Conservation (phyloP, 2,888 invertebrate species). For the Clunio marinus region DNA sequence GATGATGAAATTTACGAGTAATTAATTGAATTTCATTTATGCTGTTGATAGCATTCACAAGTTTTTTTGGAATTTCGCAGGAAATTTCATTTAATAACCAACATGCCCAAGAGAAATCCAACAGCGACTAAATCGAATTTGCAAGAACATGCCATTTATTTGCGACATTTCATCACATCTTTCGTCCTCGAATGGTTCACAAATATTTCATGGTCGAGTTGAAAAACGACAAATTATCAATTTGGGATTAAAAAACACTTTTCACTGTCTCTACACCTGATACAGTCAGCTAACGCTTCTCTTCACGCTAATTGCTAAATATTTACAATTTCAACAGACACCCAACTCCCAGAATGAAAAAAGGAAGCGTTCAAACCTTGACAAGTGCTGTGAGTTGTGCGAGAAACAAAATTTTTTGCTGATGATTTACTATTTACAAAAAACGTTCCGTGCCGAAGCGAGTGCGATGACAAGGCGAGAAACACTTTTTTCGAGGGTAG, state of each 20-base stretch:
- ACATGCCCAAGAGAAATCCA: not conserved
- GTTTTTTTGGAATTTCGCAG: not conserved
- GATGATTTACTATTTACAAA: not conserved
- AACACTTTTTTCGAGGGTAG: not conserved
- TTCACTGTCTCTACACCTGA: not conserved
- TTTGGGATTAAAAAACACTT: not conserved
- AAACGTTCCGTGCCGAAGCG: not conserved
- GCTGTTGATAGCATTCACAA: constrained; percentile 4
- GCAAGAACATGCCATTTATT: constrained; percentile 11
- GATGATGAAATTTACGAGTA: constrained; percentile 39
- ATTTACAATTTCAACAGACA: constrained; percentile 25
- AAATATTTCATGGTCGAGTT: not conserved
- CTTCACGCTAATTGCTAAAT: constrained; percentile 34
- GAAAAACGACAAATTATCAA: not conserved
- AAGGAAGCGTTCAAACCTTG: too few relatives aligned
- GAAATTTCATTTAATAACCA: constrained; percentile 29
- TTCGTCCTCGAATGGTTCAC: not conserved
- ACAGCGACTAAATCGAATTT: constrained; percentile 3
- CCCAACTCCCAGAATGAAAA: not conserved
- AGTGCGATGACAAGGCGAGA: constrained; percentile 24
- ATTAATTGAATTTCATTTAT: constrained; percentile 37
- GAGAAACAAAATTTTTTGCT: constrained; percentile 16
- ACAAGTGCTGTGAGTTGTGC: not conserved
- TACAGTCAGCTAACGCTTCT: not conserved
- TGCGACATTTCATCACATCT: not conserved